These are phyloP conservation scores for Athrips mouffetella DNA, from an alignment of 2,888 invertebrate genomes.

Conservation along the genomic window DNA sequence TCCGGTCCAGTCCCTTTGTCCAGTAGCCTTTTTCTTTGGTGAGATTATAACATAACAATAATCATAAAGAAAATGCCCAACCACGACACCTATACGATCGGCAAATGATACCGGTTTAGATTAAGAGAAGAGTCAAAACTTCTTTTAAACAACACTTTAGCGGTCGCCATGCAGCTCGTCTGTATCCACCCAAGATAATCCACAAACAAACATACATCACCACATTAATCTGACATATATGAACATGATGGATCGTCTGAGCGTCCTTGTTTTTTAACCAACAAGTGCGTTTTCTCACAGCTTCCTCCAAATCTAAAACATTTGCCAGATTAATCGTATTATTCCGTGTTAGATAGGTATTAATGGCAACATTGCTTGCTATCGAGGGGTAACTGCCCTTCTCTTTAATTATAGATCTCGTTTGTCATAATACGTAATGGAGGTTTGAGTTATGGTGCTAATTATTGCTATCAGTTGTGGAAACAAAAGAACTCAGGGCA, in stretches of 20 bases:
- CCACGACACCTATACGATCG: too few species aligned
- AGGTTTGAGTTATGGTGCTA: slow-evolving; percentile 53
- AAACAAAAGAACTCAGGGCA: too few species aligned
- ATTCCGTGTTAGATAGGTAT: slow-evolving; percentile 72
- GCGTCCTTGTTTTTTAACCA: slow-evolving; percentile 57
- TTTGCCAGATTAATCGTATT: slow-evolving; percentile 72
- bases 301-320: slow-evolving; percentile 53
- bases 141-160: too few species aligned
- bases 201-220: slow-evolving; percentile 56
- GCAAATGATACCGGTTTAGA: too few species aligned
- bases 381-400: slow-evolving; percentile 58
- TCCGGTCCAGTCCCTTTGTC: too few species aligned
- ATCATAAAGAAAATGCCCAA: too few species aligned
- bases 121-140: too few species aligned
- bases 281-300: slow-evolving; percentile 72
- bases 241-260: slow-evolving; percentile 63
- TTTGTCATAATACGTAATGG: slow-evolving; percentile 61
- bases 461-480: slow-evolving; percentile 50
- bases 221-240: slow-evolving; percentile 63
- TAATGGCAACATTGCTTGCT: slow-evolving; percentile 45
- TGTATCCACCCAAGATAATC: slow-evolving; percentile 33
- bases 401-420: slow-evolving; percentile 67
- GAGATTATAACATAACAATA: too few species aligned
- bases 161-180: too few species aligned
- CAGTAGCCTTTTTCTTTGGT: too few species aligned